Percentiles rank a stretch among this genome's conserved stretches.
Conservation (phyloP, 35 echinoderm and acorn worm species). For the Acanthaster planci region DNA sequence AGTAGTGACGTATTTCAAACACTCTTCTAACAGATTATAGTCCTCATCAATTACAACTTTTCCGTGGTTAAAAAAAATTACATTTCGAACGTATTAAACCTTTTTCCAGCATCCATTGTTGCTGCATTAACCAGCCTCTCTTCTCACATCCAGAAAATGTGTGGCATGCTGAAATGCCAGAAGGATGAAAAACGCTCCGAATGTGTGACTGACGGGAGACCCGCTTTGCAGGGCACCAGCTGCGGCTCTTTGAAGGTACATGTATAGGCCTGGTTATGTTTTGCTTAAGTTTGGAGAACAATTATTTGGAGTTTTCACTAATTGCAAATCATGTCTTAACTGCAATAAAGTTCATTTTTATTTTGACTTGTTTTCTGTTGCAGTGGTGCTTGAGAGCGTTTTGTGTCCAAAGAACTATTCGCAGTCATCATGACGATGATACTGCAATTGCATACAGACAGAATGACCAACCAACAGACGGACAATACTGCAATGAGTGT, state of each 20-base stretch:
- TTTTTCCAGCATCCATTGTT: too few relatives aligned
- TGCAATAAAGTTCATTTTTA: neutral
- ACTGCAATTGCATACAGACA: neutral
- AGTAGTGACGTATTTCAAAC: too few relatives aligned
- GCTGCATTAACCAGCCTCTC: too few relatives aligned
- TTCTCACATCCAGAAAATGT: neutral
- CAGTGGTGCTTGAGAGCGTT: constrained; percentile 1
- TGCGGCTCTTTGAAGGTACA: neutral
- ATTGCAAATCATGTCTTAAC: neutral
- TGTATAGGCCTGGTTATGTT: neutral
- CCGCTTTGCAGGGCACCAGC: neutral
- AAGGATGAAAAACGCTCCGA: neutral
- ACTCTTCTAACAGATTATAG: too few relatives aligned
- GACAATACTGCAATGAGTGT: neutral
- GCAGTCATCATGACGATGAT: neutral
- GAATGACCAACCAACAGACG: neutral
- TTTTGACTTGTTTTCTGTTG: neutral
- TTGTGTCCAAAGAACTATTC: neutral
- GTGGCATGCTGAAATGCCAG: neutral
- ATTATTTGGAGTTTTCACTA: neutral
- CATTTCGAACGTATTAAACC: too few relatives aligned
- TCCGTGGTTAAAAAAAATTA: too few relatives aligned
- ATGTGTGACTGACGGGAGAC: constrained; percentile 12
- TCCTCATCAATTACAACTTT: too few relatives aligned
- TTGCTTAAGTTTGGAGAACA: neutral